Evolutionary conservation across 2,888 invertebrate species (phyloP).

Genomic region (Aethes cnicana): DNA sequence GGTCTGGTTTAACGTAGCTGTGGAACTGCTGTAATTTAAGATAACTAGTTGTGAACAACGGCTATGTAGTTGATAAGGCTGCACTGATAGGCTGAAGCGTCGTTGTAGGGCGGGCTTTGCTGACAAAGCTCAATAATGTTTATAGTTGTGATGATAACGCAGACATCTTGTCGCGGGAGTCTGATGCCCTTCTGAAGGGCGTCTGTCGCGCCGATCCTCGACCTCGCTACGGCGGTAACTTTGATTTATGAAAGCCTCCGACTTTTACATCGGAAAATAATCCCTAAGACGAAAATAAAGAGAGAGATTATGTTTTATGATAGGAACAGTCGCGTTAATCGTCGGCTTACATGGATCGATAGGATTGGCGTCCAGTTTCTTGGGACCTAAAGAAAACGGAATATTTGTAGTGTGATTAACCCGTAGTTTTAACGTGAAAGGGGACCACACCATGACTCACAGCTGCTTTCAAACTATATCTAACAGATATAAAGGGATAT

Average conservation of each 20-base stretch:
- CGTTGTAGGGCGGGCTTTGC: constrained; percentile 7
- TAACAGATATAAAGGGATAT: too few species aligned
- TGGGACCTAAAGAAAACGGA: not conserved
- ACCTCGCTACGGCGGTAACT: constrained; percentile 29
- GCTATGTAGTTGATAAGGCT: constrained; percentile 43
- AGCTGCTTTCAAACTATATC: too few species aligned
- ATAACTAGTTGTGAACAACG: constrained; percentile 11
- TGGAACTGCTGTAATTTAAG: constrained; percentile 12
- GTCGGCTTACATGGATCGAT: constrained; percentile 11
- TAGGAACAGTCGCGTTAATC: constrained; percentile 7
- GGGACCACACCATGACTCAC: too few species aligned
- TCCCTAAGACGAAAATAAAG: not conserved
- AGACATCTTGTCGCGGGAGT: constrained; percentile 28
- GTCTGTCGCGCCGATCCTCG: constrained; percentile 50
- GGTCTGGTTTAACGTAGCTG: constrained; percentile 18
- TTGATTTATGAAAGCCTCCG: constrained; percentile 22
- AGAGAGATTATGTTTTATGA: not conserved
- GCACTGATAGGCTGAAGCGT: constrained; percentile 40
- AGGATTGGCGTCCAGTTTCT: constrained; percentile 5
- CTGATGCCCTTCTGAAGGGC: constrained; percentile 67
- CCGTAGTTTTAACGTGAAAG: too few species aligned
- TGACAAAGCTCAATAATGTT: constrained; percentile 20
- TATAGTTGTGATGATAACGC: constrained; percentile 18
- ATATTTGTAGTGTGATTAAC: too few species aligned
- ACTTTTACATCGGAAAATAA: constrained; percentile 18